phyloP scores from a whole-genome alignment of 2,888 invertebrate species.

The Ochropacha duplaris region DNA sequence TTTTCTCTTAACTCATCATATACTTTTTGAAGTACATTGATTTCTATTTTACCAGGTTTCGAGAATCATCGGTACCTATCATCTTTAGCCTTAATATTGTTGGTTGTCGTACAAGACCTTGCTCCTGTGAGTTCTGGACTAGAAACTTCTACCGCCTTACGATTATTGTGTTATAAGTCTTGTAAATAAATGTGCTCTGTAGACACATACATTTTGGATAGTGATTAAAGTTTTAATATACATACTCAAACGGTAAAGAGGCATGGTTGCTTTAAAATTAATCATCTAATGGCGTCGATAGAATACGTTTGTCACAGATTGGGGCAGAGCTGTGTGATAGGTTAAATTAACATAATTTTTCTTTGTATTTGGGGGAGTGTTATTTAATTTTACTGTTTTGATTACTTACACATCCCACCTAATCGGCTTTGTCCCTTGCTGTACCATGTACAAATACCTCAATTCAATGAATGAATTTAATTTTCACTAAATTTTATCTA shows the following conservation, averaged over 20 bases:
- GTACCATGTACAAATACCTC: neutral
- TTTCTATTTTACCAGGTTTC: neutral
- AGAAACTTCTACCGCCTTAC: neutral
- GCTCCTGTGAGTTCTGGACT: neutral
- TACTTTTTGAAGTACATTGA: neutral
- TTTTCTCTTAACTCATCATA: no score
- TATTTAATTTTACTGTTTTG: neutral
- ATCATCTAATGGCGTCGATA: neutral
- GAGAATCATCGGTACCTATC: neutral
- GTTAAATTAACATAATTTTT: neutral
- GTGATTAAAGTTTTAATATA: neutral
- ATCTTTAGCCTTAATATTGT: no score
- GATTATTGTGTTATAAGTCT: neutral
- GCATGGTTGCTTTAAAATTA: neutral
- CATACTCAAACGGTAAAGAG: neutral
- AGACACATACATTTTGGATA: neutral
- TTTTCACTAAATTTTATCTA: neutral
- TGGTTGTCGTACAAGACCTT: neutral
- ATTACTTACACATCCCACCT: neutral
- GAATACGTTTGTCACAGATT: neutral
- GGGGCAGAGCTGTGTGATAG: neutral
- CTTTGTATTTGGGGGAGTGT: neutral
- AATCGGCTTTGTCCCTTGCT: neutral
- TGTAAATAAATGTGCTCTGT: neutral
- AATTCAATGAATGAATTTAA: neutral